These are phyloP conservation scores for Mechanitis messenoides DNA, from an alignment of 2,888 invertebrate genomes.

Conservation along the genomic window DNA sequence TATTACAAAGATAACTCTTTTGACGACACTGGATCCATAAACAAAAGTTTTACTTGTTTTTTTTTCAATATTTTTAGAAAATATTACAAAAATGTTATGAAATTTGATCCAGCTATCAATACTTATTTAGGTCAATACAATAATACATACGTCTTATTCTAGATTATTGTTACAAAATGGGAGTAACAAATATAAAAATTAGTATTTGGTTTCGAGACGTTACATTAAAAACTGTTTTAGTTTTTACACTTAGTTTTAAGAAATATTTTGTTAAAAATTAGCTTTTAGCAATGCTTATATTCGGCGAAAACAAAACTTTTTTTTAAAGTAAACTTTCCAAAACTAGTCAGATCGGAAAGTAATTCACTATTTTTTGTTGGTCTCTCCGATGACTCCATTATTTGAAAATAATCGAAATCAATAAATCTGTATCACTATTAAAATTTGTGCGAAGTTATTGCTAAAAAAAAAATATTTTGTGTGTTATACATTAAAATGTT, in stretches of 20 bases:
- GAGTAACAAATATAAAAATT: constrained; percentile 45
- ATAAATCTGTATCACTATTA: too few species aligned
- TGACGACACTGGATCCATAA: too few species aligned
- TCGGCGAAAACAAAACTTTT: not conserved
- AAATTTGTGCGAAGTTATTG: too few species aligned
- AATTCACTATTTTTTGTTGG: too few species aligned
- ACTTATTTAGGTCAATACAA: not conserved
- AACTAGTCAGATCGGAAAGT: not conserved
- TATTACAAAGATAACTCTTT: not conserved
- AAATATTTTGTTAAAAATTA: too few species aligned
- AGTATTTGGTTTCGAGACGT: constrained; percentile 65
- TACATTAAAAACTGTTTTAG: constrained; percentile 13
- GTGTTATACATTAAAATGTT: too few species aligned
- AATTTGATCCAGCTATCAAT: constrained; percentile 1
- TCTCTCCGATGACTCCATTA: too few species aligned
- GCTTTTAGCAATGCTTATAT: not conserved
- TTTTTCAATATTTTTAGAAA: too few species aligned
- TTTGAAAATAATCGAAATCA: too few species aligned
- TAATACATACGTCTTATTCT: constrained; percentile 8
- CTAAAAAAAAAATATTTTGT: too few species aligned
- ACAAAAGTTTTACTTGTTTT: too few species aligned
- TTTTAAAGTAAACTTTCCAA: not conserved
- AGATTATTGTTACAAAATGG: constrained; percentile 14
- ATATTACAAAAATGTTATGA: not conserved
- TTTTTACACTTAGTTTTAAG: too few species aligned